phyloP scores from a whole-genome alignment of 2,113 vertebrate genomes.

The Taurulus bubalis region DNA sequence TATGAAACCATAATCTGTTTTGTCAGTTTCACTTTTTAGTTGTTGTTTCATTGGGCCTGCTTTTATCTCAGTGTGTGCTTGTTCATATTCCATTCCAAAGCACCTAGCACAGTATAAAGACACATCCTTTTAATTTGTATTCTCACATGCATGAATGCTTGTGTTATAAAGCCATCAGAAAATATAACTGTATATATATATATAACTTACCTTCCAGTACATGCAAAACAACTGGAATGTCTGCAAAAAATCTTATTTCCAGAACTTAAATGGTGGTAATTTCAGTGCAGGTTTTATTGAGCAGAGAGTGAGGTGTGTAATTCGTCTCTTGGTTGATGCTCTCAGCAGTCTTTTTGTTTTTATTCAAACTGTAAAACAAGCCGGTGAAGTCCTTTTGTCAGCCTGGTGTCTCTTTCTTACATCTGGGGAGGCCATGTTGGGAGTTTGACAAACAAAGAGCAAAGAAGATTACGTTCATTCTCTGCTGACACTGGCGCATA shows the following conservation, averaged over 20 bases:
- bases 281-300: neutral
- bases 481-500: neutral
- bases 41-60: neutral
- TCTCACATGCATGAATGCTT: neutral
- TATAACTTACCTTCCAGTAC: neutral
- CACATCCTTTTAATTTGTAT: neutral
- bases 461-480: constrained; percentile 42
- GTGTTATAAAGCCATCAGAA: neutral
- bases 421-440: neutral
- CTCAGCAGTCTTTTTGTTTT: neutral
- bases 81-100: neutral
- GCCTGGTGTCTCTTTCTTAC: neutral
- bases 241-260: neutral
- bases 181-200: neutral
- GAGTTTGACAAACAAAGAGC: neutral
- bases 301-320: neutral
- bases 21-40: no score
- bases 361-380: neutral
- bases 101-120: neutral
- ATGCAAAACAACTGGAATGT: neutral
- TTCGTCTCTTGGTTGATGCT: neutral
- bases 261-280: neutral
- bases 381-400: neutral
- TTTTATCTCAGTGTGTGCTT: neutral
- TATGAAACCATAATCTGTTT: no score